Conservation (phyloP, 2,113 vertebrate species). For the Mesitornis unicolor region DNA sequence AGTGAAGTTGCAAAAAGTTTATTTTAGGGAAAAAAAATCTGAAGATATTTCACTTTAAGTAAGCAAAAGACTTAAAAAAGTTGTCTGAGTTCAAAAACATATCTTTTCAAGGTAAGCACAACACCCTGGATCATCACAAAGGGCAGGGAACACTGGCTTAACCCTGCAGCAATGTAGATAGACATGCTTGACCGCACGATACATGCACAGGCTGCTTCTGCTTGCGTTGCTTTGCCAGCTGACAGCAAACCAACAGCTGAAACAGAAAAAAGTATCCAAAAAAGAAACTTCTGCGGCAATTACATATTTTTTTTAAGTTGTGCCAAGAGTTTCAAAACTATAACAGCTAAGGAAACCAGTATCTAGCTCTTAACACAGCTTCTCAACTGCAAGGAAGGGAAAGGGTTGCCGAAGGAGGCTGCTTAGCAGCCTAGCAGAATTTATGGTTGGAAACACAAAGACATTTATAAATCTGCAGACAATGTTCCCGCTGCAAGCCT, state of each 20-base stretch:
- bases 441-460: neutral
- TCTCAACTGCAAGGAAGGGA: neutral
- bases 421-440: neutral
- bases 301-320: neutral
- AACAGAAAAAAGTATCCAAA: neutral
- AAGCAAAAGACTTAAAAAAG: neutral
- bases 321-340: neutral
- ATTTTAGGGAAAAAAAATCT: neutral
- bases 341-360: neutral
- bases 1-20: neutral
- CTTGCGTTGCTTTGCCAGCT: neutral
- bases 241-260: neutral
- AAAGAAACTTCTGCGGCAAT: neutral
- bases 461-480: neutral
- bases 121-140: neutral
- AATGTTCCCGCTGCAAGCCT: neutral
- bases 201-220: neutral
- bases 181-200: fast-evolving
- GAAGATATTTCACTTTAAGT: neutral
- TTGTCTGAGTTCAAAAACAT: neutral
- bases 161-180: neutral
- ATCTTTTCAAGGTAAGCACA: neutral
- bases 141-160: neutral
- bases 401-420: neutral
- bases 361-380: neutral